phyloP scores from a whole-genome alignment of 2,888 invertebrate species.

The Gnatocerus cornutus region DNA sequence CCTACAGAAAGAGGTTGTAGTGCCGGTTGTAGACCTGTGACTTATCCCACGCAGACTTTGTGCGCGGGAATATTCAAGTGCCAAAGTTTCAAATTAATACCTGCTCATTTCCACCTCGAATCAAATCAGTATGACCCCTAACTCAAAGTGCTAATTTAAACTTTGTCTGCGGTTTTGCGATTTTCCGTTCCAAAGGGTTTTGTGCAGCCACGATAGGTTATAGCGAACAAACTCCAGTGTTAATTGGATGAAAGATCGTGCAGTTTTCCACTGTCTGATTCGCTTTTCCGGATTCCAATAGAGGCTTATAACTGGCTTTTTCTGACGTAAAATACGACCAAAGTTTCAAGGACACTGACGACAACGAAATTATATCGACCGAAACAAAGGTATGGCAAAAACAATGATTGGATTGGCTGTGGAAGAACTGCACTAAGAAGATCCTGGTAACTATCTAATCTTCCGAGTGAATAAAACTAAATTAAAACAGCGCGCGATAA shows the following conservation, averaged over 20 bases:
- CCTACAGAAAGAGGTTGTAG: too few relatives aligned
- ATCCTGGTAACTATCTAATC: too few relatives aligned
- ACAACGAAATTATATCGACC: not conserved
- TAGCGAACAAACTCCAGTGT: slow-evolving; percentile 41
- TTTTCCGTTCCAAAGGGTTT: slow-evolving; percentile 26
- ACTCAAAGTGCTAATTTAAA: slow-evolving; percentile 27
- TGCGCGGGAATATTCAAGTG: too few relatives aligned
- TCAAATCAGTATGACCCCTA: slow-evolving; percentile 4
- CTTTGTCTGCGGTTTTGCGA: slow-evolving; percentile 28
- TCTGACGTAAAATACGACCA: slow-evolving; percentile 16
- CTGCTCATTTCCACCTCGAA: not conserved
- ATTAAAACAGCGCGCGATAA: too few relatives aligned
- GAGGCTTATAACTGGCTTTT: slow-evolving; percentile 16
- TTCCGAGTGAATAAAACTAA: too few relatives aligned
- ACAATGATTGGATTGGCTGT: not conserved
- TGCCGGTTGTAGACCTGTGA: too few relatives aligned
- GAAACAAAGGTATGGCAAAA: not conserved
- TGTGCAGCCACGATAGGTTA: slow-evolving; percentile 18
- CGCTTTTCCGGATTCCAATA: slow-evolving; percentile 25
- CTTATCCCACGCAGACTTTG: too few relatives aligned
- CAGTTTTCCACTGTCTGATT: slow-evolving; percentile 45
- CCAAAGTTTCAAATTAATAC: too few relatives aligned
- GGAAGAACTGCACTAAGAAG: not conserved
- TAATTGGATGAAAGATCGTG: slow-evolving; percentile 42
- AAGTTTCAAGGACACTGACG: slow-evolving; percentile 1